These are phyloP conservation scores for Drosophila lacicola DNA, from an alignment of 2,888 invertebrate genomes.

Conservation along the genomic window DNA sequence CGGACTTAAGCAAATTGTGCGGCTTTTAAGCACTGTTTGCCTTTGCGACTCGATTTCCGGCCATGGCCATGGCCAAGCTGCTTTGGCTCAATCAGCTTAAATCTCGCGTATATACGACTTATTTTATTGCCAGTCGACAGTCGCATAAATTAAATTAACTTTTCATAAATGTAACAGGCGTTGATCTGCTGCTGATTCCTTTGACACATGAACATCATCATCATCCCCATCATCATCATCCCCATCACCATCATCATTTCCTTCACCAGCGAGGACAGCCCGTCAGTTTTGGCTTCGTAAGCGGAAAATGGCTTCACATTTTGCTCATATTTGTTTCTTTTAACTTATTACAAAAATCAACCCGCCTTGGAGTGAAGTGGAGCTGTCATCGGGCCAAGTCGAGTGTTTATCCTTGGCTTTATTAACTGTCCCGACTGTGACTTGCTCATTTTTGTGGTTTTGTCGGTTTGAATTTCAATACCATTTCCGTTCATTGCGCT, in stretches of 20 bases:
- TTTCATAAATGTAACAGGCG: slow-evolving; percentile 26
- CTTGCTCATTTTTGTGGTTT: slow-evolving; percentile 15
- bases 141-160: slow-evolving; percentile 60
- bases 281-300: slow-evolving; percentile 4
- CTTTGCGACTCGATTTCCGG: slow-evolving; percentile 50
- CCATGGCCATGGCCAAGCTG: slow-evolving; percentile 14
- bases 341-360: slow-evolving; percentile 42
- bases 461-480: slow-evolving; percentile 45
- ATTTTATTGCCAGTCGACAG: slow-evolving; percentile 38
- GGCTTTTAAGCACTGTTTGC: slow-evolving; percentile 34
- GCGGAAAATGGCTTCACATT: slow-evolving; percentile 13
- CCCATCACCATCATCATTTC: not conserved
- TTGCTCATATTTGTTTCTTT: slow-evolving; percentile 22
- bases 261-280: slow-evolving; percentile 1
- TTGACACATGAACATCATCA: slow-evolving; percentile 9
- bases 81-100: slow-evolving; percentile 57
- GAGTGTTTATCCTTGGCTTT: slow-evolving; percentile 62
- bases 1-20: slow-evolving; percentile 44
- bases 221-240: not conserved
- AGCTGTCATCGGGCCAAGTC: slow-evolving; percentile 61
- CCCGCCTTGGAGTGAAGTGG: slow-evolving; percentile 8
- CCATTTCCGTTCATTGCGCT: slow-evolving; percentile 10
- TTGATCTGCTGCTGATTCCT: slow-evolving; percentile 28
- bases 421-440: slow-evolving; percentile 59
- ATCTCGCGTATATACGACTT: slow-evolving; percentile 42